Conservation (phyloP, 2,797 vertebrate genomes). For the Tenualosa thibaudeaui region DNA sequence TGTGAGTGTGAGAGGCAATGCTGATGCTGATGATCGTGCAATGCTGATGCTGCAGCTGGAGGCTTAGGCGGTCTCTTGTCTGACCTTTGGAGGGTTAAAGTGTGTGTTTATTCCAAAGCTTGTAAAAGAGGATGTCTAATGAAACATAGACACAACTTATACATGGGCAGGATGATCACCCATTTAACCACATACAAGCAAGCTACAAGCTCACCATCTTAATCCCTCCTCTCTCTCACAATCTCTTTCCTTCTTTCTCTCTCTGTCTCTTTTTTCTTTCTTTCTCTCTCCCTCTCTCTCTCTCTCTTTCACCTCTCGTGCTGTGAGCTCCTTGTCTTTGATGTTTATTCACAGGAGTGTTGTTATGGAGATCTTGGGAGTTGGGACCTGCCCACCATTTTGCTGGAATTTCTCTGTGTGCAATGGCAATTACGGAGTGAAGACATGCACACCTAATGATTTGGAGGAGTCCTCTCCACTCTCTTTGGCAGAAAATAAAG, state of each 20-base stretch:
- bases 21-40: not conserved
- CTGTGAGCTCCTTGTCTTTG: slow-evolving; percentile 45
- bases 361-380: slow-evolving; percentile 50
- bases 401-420: slow-evolving; percentile 50
- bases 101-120: not conserved
- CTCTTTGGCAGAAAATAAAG: slow-evolving; percentile 17
- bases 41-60: not conserved
- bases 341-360: slow-evolving; percentile 51
- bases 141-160: not conserved
- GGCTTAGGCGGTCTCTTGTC: not conserved
- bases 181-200: not conserved
- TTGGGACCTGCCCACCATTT: slow-evolving; percentile 40
- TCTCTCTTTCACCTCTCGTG: not conserved
- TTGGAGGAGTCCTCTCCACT: not conserved
- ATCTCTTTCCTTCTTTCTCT: not conserved
- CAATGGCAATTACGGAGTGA: slow-evolving; percentile 43
- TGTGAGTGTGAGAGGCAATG: not conserved
- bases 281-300: not conserved
- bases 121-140: not conserved
- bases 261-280: not conserved
- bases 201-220: not conserved
- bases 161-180: not conserved
- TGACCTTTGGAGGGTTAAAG: not conserved
- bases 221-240: not conserved
- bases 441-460: slow-evolving; percentile 32